phyloP scores from a whole-genome alignment of 2,113 vertebrate genomes.

The Tympanuchus pallidicinctus region DNA sequence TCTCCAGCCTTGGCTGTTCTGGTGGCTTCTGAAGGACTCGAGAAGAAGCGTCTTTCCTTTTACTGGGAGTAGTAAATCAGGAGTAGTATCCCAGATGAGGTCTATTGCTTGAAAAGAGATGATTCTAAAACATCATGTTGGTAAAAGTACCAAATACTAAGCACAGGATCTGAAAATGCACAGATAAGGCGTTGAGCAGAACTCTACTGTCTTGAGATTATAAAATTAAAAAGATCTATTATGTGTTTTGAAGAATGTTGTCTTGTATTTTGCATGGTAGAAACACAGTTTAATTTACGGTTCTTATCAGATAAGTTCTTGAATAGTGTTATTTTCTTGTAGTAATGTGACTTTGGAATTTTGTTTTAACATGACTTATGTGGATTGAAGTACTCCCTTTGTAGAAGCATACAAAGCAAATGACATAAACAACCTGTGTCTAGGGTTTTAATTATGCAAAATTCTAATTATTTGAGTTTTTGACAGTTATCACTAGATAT shows the following conservation, averaged over 20 bases:
- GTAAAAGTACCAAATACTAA: not conserved
- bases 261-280: not conserved
- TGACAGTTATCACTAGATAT: conserved; percentile 24
- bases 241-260: not conserved
- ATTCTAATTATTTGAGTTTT: conserved; percentile 24
- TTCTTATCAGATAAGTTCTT: not conserved
- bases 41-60: not conserved
- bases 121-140: not conserved
- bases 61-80: not conserved
- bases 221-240: not conserved
- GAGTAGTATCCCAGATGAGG: not conserved
- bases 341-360: not conserved
- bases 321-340: not conserved
- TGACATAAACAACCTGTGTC: not conserved
- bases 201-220: not conserved
- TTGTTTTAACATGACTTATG: not conserved
- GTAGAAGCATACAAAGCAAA: not conserved
- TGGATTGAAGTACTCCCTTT: not conserved
- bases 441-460: conserved; percentile 28
- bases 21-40: not conserved
- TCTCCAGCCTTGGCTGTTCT: not conserved
- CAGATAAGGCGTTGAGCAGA: not conserved
- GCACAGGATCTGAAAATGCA: not conserved
- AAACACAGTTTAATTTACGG: not conserved
- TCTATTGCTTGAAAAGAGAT: not conserved